Evolutionary conservation across 2,888 invertebrate species (phyloP).

Genomic region (Kryphioiulus occultus): DNA sequence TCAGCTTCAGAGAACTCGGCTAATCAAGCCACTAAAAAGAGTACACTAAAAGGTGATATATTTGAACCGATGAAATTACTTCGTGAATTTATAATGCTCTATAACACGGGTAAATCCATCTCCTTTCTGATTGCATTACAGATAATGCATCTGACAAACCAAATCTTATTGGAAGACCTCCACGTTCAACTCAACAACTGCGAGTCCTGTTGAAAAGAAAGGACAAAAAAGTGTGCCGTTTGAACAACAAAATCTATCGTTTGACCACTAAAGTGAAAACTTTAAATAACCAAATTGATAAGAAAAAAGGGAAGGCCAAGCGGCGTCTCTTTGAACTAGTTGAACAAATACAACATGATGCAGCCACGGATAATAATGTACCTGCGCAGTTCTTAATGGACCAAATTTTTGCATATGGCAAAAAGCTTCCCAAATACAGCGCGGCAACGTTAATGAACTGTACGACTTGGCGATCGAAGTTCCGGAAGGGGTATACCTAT

Average conservation of each 20-base stretch:
- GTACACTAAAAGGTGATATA: background rate
- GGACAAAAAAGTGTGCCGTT: background rate
- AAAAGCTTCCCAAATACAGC: background rate
- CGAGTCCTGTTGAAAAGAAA: background rate
- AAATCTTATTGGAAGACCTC: background rate
- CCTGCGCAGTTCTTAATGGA: background rate
- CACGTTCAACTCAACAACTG: background rate
- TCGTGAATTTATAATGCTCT: no score
- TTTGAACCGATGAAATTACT: background rate
- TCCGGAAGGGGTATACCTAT: background rate
- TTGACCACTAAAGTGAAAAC: background rate
- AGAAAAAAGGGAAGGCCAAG: background rate
- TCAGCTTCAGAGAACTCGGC: background rate
- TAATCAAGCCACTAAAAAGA: background rate
- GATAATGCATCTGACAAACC: background rate
- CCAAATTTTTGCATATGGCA: background rate
- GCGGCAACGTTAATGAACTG: background rate
- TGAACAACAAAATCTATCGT: background rate
- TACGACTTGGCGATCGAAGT: background rate
- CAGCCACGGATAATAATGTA: background rate
- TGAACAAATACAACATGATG: conserved; percentile 4
- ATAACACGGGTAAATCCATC: no score
- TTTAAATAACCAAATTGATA: background rate
- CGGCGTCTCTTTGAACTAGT: background rate
- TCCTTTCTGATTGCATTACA: background rate